Conservation (phyloP, 2,797 vertebrate genomes). For the Manis crassicaudata region DNA sequence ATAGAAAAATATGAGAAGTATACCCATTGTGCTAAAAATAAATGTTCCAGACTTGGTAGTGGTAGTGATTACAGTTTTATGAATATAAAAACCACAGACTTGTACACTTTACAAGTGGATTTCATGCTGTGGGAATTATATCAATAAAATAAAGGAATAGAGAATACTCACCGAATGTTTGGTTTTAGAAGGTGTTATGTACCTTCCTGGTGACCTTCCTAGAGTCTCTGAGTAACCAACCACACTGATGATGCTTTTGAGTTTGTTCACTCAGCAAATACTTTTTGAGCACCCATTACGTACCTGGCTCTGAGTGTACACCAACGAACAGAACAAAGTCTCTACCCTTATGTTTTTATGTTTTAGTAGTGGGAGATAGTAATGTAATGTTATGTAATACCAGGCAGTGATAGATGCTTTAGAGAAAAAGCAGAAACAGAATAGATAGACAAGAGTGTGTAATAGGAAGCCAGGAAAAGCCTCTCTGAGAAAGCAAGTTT, state of each 20-base stretch:
- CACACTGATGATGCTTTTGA: not conserved
- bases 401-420: not conserved
- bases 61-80: not conserved
- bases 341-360: not conserved
- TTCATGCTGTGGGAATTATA: not conserved
- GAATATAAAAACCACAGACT: not conserved
- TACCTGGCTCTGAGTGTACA: not conserved
- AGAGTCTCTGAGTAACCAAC: not conserved
- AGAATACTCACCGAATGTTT: not conserved
- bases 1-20: conserved; percentile 28
- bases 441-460: not conserved
- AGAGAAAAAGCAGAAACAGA: not conserved
- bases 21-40: conserved; percentile 28
- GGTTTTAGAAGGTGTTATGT: not conserved
- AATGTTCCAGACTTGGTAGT: conserved; percentile 9
- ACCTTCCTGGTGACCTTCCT: not conserved
- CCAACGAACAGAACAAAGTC: not conserved
- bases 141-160: not conserved
- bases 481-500: not conserved
- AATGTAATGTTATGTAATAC: not conserved
- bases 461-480: not conserved
- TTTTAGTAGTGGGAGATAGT: not conserved
- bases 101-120: not conserved
- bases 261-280: not conserved
- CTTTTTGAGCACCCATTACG: not conserved